These are phyloP conservation scores for Hirtodrosophila histrioides DNA, from an alignment of 2,888 invertebrate species.

Conservation along the genomic window DNA sequence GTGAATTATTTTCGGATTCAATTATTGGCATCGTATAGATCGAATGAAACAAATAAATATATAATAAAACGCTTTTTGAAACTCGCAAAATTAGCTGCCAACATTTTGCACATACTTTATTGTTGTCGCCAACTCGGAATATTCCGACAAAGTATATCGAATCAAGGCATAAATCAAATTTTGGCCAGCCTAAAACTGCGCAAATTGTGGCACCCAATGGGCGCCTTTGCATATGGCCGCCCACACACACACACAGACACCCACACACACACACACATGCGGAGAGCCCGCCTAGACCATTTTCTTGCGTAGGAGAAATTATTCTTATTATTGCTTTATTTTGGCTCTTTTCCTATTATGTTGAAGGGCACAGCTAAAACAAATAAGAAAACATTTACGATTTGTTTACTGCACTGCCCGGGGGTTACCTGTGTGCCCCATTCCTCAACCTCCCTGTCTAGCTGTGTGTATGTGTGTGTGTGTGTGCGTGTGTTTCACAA, in stretches of 20 bases:
- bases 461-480: neutral
- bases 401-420: slow-evolving; percentile 63
- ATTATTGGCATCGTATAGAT: neutral
- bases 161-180: slow-evolving; percentile 62
- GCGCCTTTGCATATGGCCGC: slow-evolving; percentile 59
- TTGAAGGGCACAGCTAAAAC: slow-evolving; percentile 26
- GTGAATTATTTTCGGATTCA: too few relatives aligned
- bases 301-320: slow-evolving; percentile 51
- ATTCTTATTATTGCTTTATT: slow-evolving; percentile 49
- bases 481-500: slow-evolving; percentile 23
- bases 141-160: slow-evolving; percentile 36
- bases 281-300: slow-evolving; percentile 12
- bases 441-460: neutral
- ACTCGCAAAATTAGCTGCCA: slow-evolving; percentile 3
- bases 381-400: slow-evolving; percentile 44
- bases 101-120: neutral
- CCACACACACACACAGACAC: slow-evolving; percentile 25
- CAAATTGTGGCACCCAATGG: slow-evolving; percentile 67
- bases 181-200: slow-evolving; percentile 69
- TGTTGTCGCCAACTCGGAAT: slow-evolving; percentile 12
- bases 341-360: slow-evolving; percentile 27
- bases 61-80: neutral
- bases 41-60: too few relatives aligned
- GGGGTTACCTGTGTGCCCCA: slow-evolving; percentile 26
- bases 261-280: slow-evolving; percentile 12